Percentiles rank a stretch among this genome's conserved stretches.
Conservation (phyloP, 2,113 vertebrate genomes). For the Colaptes auratus region DNA sequence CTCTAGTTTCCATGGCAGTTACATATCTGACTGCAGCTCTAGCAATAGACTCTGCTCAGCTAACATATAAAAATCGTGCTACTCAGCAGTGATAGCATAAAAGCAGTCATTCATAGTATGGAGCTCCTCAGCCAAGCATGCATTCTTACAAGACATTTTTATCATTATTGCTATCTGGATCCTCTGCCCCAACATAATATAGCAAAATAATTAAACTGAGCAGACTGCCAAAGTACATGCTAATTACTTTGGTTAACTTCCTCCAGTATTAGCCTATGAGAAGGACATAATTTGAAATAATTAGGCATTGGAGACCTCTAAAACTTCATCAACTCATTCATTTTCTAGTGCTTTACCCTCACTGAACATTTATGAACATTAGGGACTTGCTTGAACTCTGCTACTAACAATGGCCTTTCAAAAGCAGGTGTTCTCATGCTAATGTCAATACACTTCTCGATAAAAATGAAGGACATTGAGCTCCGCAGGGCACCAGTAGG, state of each 20-base stretch:
- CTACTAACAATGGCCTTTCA: neutral
- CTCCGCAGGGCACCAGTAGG: neutral
- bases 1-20: neutral
- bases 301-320: slow-evolving; percentile 23
- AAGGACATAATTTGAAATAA: slow-evolving; percentile 4
- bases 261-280: neutral
- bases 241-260: slow-evolving; percentile 57
- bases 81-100: neutral
- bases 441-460: neutral
- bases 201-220: slow-evolving; percentile 46
- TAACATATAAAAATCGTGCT: neutral
- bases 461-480: neutral
- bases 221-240: slow-evolving; percentile 13
- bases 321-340: neutral
- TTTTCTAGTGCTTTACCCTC: neutral
- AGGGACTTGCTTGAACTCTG: neutral
- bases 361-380: neutral
- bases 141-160: neutral
- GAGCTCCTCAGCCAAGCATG: neutral
- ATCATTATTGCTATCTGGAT: neutral
- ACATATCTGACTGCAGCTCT: neutral
- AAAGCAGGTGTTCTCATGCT: neutral
- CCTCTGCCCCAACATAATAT: neutral
- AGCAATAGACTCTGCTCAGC: neutral
- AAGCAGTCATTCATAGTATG: neutral